Base-by-base conservation (phyloP, 64 coral and sea anemone species). In the Montipora capricornis region DNA sequence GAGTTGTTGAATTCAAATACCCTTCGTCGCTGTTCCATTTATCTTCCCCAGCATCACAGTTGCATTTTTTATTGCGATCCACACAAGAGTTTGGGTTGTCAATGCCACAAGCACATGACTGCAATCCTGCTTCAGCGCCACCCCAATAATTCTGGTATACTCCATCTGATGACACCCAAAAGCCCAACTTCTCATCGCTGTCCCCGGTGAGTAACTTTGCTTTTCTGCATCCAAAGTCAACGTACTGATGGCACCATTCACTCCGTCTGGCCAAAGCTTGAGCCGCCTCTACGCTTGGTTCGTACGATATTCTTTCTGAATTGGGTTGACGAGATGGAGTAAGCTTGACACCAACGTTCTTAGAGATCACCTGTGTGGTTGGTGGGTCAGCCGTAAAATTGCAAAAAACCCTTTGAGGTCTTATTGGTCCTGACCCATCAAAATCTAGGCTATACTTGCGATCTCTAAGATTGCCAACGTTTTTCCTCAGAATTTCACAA, bases 181-280 rank as follows among this genome's bases (percentile, higher is more conserved):
- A 73, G 1, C 93, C 92, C 74, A 79, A 44, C 12, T 47, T 92
- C 20, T 86, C 17, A 5, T 73, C 29, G 9, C 4, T 24, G 5
- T 55, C 68, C 10, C 49, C 26, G 49, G 5, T 64, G 13, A 95
- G 75, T 2, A 97, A 85, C 19, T 80, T 92, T 20, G 83, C 91
- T 17, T 89, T 80, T n/a, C 81, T 97, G 46, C 96, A 97, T 16
- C 81, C 89, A 89, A 95, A 97, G 57, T 97, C 89, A 19, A 97
- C 77, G 55, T 86, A 97, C 61, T 97, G 96, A 0, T 68, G 12
- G 68, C 96, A 97, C 37, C 57, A 44, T 66, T 94, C 84, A 74
- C 96, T 97, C 55, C 82, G 79, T 83, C 87, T 69, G 20, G 96
- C 96, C 67, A 97, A 79, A 71, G 93, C 91, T 83, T 97, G 83